Evolutionary conservation across 2,113 vertebrate genomes (phyloP).

Genomic region (Archocentrus centrarchus): DNA sequence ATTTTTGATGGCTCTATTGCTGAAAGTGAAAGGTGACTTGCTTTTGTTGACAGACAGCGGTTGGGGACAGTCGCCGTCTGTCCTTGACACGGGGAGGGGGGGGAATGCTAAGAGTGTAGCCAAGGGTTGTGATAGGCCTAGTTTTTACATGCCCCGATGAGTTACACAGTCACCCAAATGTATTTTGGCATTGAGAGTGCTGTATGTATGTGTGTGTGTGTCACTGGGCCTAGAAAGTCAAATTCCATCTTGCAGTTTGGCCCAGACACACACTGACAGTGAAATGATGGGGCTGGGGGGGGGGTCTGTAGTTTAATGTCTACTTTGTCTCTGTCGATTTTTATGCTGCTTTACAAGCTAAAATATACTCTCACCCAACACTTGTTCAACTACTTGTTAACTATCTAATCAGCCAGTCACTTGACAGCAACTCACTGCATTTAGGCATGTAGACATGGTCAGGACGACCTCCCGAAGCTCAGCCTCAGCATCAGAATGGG

Average conservation of each 20-base stretch:
- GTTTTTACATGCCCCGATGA: conserved; percentile 50
- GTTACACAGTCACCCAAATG: conserved; percentile 63
- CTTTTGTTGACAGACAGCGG: conserved; percentile 22
- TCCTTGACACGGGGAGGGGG: conserved; percentile 43
- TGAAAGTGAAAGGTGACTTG: conserved; percentile 44
- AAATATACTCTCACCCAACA: no score
- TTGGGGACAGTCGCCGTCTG: conserved; percentile 44
- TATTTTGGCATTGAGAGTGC: conserved; percentile 49
- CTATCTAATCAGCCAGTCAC: no score
- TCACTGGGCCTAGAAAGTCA: conserved; percentile 14
- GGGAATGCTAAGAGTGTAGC: conserved; percentile 1
- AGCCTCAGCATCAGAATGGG: background rate
- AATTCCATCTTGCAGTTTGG: conserved; percentile 24
- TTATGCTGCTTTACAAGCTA: conserved; percentile 3
- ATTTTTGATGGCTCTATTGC: conserved; percentile 35
- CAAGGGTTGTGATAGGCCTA: conserved; percentile 46
- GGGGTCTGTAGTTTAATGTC: background rate
- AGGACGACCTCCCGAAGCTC: background rate
- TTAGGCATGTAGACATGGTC: background rate
- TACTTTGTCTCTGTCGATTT: conserved; percentile 26
- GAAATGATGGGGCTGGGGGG: background rate
- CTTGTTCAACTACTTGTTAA: no score
- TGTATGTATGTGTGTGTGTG: background rate
- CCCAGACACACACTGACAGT: conserved; percentile 36
- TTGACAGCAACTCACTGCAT: background rate